Conservation (phyloP, 2,888 invertebrate species). For the Stenolophus ochropezus region DNA sequence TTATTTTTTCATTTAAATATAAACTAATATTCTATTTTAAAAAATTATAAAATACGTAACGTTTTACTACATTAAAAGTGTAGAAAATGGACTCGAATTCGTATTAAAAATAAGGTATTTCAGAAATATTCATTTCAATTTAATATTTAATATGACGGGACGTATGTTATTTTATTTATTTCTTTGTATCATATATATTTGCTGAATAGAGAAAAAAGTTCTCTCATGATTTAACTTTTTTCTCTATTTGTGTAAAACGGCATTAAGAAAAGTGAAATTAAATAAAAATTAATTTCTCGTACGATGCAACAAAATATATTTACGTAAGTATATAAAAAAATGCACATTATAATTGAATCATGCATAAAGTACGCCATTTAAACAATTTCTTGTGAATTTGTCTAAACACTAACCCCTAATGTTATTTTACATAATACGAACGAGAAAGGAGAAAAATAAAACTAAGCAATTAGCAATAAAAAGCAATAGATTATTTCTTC, state of each 20-base stretch:
- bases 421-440: too few species aligned
- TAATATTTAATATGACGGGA: conserved; percentile 25
- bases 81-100: conserved; percentile 18
- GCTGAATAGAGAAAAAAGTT: conserved; percentile 12
- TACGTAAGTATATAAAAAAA: too few species aligned
- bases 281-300: conserved; percentile 16
- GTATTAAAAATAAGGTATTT: not conserved
- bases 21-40: conserved; percentile 23
- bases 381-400: too few species aligned
- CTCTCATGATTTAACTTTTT: too few species aligned
- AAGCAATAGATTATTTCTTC: too few species aligned
- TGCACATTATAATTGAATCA: not conserved
- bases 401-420: too few species aligned
- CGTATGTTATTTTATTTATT: conserved; percentile 6
- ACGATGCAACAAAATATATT: not conserved
- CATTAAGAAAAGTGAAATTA: conserved; percentile 4
- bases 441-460: too few species aligned
- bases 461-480: too few species aligned
- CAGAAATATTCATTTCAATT: too few species aligned
- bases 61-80: conserved; percentile 20
- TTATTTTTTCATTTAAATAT: conserved; percentile 21
- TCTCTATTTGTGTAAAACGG: not conserved
- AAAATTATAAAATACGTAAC: conserved; percentile 23
- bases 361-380: too few species aligned
- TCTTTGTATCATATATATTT: conserved; percentile 1